A percentile compares a stretch with the other conserved stretches of the same genome.
phyloP scores from a whole-genome alignment of 2,113 vertebrate genomes.

The Gulo gulo region DNA sequence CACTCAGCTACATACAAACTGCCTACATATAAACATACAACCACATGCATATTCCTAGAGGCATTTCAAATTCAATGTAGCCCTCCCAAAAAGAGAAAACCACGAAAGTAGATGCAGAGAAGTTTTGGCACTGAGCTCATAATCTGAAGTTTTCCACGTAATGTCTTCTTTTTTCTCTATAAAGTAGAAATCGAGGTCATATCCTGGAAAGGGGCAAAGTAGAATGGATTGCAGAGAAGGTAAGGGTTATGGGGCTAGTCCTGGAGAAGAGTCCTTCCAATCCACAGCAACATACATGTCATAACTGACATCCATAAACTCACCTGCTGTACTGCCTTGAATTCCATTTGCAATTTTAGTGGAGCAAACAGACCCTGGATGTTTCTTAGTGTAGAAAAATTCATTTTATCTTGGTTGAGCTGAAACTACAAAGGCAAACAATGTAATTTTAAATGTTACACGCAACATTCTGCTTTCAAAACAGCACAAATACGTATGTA shows the following conservation, averaged over 20 bases:
- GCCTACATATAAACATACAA: background rate
- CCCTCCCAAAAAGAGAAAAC: background rate
- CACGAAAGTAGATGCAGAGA: background rate
- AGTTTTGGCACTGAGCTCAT: background rate
- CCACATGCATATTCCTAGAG: background rate
- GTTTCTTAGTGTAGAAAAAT: slow-evolving; percentile 91
- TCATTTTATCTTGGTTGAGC: slow-evolving; percentile 94
- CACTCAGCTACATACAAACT: background rate
- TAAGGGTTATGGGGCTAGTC: background rate
- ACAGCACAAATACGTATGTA: background rate
- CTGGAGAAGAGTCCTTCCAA: background rate
- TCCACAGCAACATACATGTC: fast-evolving
- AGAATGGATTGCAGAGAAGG: background rate
- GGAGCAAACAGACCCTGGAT: slow-evolving; percentile 95
- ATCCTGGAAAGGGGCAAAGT: background rate
- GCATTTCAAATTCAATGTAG: background rate
- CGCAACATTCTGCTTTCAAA: slow-evolving; percentile 16
- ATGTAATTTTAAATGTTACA: slow-evolving; percentile 10
- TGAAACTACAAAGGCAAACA: slow-evolving; percentile 86
- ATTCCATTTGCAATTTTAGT: slow-evolving; percentile 96
- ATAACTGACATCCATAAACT: background rate
- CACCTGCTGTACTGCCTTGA: slow-evolving; percentile 93
- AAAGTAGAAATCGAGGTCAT: background rate
- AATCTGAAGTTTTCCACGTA: background rate
- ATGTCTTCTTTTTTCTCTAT: background rate